These are phyloP conservation scores for Xenopus laevis DNA, from an alignment of 2,113 vertebrate species.

Conservation along the genomic window DNA sequence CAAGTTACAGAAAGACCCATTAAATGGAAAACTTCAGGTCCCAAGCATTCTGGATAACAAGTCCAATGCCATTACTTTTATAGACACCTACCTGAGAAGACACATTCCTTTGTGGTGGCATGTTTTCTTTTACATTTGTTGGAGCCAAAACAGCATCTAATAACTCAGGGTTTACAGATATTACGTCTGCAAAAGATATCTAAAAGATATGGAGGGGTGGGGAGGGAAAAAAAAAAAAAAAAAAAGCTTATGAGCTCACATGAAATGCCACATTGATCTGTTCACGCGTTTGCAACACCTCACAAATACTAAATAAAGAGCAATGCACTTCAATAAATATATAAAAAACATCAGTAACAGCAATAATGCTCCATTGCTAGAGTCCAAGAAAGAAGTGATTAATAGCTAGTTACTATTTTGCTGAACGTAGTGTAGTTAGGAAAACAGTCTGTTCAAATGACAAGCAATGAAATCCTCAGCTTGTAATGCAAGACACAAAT, in stretches of 20 bases:
- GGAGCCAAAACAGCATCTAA: constrained; percentile 42
- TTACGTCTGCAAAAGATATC: constrained; percentile 65
- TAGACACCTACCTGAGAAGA: constrained; percentile 56
- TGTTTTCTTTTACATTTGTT: constrained; percentile 56
- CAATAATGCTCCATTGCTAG: neutral
- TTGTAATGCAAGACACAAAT: neutral
- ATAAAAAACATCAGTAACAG: too few relatives aligned
- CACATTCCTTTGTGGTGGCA: constrained; percentile 65
- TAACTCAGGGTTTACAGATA: constrained; percentile 66
- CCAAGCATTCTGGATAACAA: too few relatives aligned
- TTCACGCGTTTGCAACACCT: too few relatives aligned
- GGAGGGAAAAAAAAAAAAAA: too few relatives aligned
- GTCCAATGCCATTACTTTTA: too few relatives aligned
- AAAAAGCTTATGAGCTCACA: neutral
- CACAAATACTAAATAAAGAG: too few relatives aligned
- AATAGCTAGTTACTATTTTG: too few relatives aligned
- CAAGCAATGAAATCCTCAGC: neutral
- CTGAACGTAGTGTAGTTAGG: too few relatives aligned
- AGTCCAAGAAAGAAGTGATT: neutral
- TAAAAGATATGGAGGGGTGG: constrained; percentile 45
- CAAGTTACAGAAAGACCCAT: too few relatives aligned
- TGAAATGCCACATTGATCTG: neutral
- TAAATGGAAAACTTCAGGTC: too few relatives aligned
- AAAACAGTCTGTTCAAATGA: neutral
- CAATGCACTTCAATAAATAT: too few relatives aligned